These are phyloP conservation scores for Drosophila cardini DNA, from an alignment of 1,140 invertebrate species.

Conservation along the genomic window DNA sequence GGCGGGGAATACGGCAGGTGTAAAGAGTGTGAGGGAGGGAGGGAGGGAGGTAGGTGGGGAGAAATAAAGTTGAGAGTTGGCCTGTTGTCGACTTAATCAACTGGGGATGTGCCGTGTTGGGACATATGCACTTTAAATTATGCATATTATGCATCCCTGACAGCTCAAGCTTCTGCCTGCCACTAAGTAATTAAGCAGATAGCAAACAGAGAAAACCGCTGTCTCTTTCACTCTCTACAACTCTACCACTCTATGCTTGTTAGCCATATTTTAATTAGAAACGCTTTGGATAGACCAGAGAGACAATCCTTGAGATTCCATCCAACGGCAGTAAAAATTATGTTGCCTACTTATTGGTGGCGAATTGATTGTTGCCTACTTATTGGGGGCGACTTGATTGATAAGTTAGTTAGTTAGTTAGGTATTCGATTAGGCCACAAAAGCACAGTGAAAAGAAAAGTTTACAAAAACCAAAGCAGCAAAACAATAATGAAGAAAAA, in stretches of 20 bases:
- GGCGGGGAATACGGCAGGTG: conserved; percentile 43
- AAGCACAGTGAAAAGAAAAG: background rate
- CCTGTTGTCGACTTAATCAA: conserved; percentile 69
- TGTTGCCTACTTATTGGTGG: conserved; percentile 45
- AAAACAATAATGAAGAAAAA: background rate
- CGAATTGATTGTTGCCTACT: conserved; percentile 65
- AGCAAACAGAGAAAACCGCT: conserved; percentile 31
- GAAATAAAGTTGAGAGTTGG: conserved; percentile 20
- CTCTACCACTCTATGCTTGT: conserved; percentile 5
- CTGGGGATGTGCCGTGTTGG: conserved; percentile 58
- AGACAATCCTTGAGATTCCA: conserved; percentile 1
- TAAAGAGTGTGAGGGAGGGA: background rate
- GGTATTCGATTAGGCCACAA: conserved; percentile 27
- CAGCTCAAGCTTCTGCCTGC: conserved; percentile 10
- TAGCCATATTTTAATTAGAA: conserved; percentile 70
- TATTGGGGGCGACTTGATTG: conserved; percentile 60
- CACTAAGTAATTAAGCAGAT: conserved; percentile 80
- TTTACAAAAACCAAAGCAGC: background rate
- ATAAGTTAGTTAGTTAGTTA: conserved; percentile 50
- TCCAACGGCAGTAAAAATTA: background rate
- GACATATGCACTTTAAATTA: conserved; percentile 82
- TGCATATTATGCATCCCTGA: conserved; percentile 59
- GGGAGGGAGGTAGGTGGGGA: background rate
- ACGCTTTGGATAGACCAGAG: conserved; percentile 56
- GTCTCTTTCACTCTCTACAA: background rate